Conservation (phyloP, 2,797 vertebrate species). For the Yasuhikotakia modesta region DNA sequence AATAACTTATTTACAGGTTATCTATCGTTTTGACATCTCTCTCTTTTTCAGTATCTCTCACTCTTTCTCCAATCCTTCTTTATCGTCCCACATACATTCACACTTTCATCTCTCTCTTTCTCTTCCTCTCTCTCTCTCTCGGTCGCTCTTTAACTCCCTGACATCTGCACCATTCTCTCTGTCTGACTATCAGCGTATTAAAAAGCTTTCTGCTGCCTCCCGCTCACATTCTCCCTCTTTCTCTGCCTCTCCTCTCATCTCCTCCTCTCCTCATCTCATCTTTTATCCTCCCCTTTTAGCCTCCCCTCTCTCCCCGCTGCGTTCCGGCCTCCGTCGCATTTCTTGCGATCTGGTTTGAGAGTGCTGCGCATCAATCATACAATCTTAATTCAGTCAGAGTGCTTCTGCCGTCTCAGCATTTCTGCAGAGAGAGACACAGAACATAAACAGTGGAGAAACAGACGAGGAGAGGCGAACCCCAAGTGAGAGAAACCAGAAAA, state of each 20-base stretch:
- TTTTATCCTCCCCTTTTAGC: constrained; percentile 37
- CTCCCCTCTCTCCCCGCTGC: constrained; percentile 28
- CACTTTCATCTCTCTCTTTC: not conserved
- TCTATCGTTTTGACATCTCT: not conserved
- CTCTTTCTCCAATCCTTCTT: constrained; percentile 2
- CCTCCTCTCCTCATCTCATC: constrained; percentile 25
- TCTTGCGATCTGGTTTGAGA: constrained; percentile 42
- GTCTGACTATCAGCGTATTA: constrained; percentile 14
- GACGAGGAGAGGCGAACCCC: constrained; percentile 13
- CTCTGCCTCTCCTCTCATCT: constrained; percentile 7
- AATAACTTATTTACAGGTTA: not conserved
- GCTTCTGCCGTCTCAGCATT: constrained; percentile 55
- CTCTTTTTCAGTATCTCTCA: not conserved
- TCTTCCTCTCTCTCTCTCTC: not conserved
- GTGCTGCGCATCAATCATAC: constrained; percentile 54
- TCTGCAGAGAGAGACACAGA: constrained; percentile 31
- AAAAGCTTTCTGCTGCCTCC: constrained; percentile 5
- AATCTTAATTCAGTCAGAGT: constrained; percentile 51
- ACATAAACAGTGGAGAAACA: constrained; percentile 12
- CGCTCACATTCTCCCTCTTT: constrained; percentile 1
- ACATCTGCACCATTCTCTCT: constrained; percentile 22
- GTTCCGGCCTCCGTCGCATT: constrained; percentile 10
- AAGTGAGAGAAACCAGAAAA: constrained; percentile 5
- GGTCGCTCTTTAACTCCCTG: not conserved
- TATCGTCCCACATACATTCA: not conserved